Evolutionary conservation across 1,140 invertebrate species (phyloP).

Genomic region (Pemphigus obesinymphae): DNA sequence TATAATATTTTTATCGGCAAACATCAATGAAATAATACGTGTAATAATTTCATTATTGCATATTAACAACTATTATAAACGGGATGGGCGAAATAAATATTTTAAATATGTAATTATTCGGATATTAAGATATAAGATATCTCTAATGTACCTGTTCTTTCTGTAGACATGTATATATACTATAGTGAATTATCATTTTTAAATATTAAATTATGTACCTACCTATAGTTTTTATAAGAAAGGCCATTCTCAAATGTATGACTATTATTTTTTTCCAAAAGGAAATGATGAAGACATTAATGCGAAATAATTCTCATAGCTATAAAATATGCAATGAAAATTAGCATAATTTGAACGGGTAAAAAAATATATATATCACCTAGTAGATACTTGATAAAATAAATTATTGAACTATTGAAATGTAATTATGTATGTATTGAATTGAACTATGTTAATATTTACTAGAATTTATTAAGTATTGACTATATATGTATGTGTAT

Average conservation of each 20-base stretch:
- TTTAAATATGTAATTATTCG: background rate
- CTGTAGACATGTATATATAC: background rate
- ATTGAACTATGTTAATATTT: too few species aligned
- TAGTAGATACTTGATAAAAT: too few species aligned
- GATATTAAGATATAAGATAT: background rate
- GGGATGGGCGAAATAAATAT: background rate
- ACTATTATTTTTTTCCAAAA: background rate
- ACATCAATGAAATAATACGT: background rate
- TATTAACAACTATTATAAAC: background rate
- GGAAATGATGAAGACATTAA: background rate
- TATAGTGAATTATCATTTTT: background rate
- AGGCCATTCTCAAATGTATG: background rate
- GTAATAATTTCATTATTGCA: background rate
- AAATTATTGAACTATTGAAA: too few species aligned
- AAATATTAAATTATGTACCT: background rate
- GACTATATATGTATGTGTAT: too few species aligned
- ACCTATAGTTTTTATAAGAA: background rate
- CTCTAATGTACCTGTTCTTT: background rate
- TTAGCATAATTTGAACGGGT: too few species aligned
- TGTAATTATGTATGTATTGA: too few species aligned
- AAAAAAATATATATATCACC: too few species aligned
- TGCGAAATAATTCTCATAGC: background rate
- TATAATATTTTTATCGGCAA: background rate
- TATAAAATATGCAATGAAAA: background rate
- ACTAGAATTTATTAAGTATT: too few species aligned